These are phyloP conservation scores for Agelas oroides DNA, from an alignment of 37 sponge, comb jelly and placozoan species.

Conservation along the genomic window DNA sequence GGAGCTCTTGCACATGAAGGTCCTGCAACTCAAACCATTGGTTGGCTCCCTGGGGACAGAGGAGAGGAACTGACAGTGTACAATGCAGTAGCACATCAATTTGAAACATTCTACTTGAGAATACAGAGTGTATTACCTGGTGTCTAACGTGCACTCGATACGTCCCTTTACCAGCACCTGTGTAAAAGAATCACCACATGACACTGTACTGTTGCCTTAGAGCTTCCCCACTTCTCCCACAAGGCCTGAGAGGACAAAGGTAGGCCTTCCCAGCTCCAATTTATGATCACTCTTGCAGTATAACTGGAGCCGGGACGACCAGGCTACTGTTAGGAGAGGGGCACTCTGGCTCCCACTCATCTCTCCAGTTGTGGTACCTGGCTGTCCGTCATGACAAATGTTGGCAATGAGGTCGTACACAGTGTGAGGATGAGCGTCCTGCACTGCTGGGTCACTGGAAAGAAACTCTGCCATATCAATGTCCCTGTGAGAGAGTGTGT, in stretches of 20 bases:
- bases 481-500: conserved; percentile 56
- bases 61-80: not conserved
- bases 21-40: conserved; percentile 99
- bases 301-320: no score
- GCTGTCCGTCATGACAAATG: conserved; percentile 96
- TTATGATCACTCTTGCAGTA: no score
- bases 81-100: no score
- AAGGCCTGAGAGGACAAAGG: no score
- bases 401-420: conserved; percentile 94
- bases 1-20: conserved; percentile 94
- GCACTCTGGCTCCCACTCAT: not conserved
- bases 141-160: conserved; percentile 89
- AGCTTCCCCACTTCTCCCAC: no score
- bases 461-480: conserved; percentile 97
- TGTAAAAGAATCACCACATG: not conserved
- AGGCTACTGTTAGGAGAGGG: no score
- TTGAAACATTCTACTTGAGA: no score
- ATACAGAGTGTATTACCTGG: no score
- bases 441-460: conserved; percentile 79
- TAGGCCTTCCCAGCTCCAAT: no score
- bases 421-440: conserved; percentile 82
- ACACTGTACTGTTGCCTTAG: not conserved
- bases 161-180: conserved; percentile 85
- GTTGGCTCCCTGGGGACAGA: conserved; percentile 82
- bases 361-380: conserved; percentile 41